Percentiles rank a stretch among this genome's conserved stretches.
phyloP scores from a whole-genome alignment of 2,797 vertebrate species.

The Hydrophis major region DNA sequence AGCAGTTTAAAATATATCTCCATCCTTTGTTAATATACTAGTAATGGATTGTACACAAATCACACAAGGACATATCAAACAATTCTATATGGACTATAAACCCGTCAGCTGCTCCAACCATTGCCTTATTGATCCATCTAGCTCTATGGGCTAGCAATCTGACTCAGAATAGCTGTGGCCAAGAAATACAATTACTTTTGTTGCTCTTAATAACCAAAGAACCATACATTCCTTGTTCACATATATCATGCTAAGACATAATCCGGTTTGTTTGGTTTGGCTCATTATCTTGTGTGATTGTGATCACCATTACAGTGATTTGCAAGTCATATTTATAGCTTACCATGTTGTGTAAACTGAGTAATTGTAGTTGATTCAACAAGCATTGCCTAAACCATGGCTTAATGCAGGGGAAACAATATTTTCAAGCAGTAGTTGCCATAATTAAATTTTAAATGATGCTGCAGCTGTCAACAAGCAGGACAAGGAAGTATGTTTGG shows the following conservation, averaged over 20 bases:
- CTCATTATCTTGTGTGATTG: background rate
- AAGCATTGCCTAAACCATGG: background rate
- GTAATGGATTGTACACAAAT: background rate
- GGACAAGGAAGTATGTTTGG: background rate
- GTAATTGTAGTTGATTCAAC: background rate
- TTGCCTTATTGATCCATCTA: background rate
- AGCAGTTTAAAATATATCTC: background rate
- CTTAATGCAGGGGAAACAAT: background rate
- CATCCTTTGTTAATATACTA: background rate
- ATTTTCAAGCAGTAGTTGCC: background rate
- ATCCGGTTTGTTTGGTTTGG: background rate
- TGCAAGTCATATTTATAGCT: background rate
- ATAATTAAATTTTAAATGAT: background rate
- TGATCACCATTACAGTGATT: background rate
- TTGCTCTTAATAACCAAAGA: background rate
- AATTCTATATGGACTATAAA: background rate
- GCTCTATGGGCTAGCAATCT: background rate
- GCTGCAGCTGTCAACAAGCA: background rate
- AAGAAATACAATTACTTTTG: background rate
- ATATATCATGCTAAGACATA: background rate
- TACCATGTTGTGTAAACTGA: background rate
- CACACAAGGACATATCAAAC: background rate
- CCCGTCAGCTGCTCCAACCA: background rate
- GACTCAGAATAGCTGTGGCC: background rate
- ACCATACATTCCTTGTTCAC: background rate